Percentiles rank a stretch among this genome's conserved stretches.
Evolutionary conservation across 1,140 invertebrate genomes (phyloP).

Genomic region (Armadillidium nasatum): DNA sequence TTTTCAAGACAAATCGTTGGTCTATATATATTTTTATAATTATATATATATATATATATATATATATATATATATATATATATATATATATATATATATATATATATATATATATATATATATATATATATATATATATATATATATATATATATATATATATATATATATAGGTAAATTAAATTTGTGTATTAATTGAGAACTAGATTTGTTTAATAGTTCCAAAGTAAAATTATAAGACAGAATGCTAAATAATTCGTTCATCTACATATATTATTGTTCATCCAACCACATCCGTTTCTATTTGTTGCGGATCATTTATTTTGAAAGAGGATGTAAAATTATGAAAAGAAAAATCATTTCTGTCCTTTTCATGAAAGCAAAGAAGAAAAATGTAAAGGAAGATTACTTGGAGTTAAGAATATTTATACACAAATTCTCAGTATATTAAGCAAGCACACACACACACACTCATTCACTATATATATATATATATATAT

Average conservation of each 20-base stretch:
- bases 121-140: conserved; percentile 6
- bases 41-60: background rate
- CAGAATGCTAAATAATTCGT: background rate
- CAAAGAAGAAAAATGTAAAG: too few species aligned
- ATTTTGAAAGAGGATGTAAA: background rate
- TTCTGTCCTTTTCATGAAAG: too few species aligned
- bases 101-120: conserved; percentile 6
- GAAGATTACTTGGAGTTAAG: too few species aligned
- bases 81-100: conserved; percentile 6
- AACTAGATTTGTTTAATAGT: background rate
- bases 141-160: background rate
- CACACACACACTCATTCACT: too few species aligned
- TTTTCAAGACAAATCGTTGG: too few species aligned
- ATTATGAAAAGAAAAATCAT: background rate
- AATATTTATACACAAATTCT: too few species aligned
- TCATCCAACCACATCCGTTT: background rate
- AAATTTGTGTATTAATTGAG: background rate
- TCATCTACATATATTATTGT: background rate
- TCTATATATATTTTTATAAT: background rate
- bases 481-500: too few species aligned
- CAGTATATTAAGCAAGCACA: too few species aligned
- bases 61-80: conserved; percentile 6
- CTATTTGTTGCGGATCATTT: background rate
- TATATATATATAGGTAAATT: background rate
- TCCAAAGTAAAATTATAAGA: background rate